Evolutionary conservation across 2,888 invertebrate genomes (phyloP), one percentile per base, ranked within the genome.

Genomic region (Atrina japonica): DNA sequence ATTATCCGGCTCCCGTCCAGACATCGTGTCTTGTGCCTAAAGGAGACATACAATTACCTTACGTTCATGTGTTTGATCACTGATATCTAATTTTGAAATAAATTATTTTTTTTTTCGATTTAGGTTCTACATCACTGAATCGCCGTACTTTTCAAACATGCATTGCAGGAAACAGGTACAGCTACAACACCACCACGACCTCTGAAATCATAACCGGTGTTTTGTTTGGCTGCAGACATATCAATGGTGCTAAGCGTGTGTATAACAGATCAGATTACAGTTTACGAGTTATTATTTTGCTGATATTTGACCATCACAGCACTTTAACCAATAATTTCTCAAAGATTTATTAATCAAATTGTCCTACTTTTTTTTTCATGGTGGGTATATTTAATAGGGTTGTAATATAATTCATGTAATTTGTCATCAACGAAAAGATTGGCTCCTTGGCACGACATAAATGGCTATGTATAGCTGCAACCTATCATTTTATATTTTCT

Each of bases 401-500:
- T 47, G 61, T 61, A 43, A 29, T 49, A 29, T 61, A 61, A 47
- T 61, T 30, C 49, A 49, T 47, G 61, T 61, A 49, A 61, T 61
- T 61, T 61, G 61, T 61, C 49, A 30, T 45, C 18, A 50, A 45
- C 49, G 49, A 47, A 30, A 29, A 58, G 30, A 14, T 58, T 30
- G 27, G 58, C 56, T 30, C 56, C 50, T 35, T 45, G 61, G 61
- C 61, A 61, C 61, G 61, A 23, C 47, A 47, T 27, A 41, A n/a
- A 30, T 27, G 35, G 27, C 25, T 27, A 14, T 16, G 23, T 18
- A 47, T 35, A 29, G 30, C 61, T 7, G 21, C 16, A 61, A 60
- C 67, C 67, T 67, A 67, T 60, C 56, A 67, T 67, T 67, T 67
- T 60, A 60, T 60, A 53, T 43, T 41, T 30, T 67, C 58, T 60